phyloP scores from a whole-genome alignment of 2,888 invertebrate species.

The Melipona bicolor region DNA sequence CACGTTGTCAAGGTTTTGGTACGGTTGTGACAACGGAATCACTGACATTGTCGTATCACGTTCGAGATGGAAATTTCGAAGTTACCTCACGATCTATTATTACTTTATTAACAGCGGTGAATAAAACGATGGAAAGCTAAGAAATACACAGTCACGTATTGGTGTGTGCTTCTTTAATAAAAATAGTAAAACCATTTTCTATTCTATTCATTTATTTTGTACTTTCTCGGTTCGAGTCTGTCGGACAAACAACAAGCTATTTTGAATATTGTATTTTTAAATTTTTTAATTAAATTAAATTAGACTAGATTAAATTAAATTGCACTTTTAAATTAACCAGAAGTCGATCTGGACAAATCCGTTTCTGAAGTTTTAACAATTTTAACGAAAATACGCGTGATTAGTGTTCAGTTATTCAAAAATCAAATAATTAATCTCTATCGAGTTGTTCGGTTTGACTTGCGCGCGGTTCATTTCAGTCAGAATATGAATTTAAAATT shows the following conservation, averaged over 20 bases:
- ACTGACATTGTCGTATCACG: slow-evolving; percentile 35
- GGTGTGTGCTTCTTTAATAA: slow-evolving; percentile 35
- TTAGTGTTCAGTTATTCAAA: background rate
- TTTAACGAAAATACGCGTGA: background rate
- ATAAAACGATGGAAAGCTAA: background rate
- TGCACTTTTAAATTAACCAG: background rate
- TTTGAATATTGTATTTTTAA: background rate
- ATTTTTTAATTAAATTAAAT: too few species aligned
- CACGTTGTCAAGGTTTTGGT: slow-evolving; percentile 62
- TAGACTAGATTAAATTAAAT: too few species aligned
- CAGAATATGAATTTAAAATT: background rate
- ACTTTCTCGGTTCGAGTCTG: background rate
- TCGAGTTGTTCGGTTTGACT: background rate
- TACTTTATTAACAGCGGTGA: background rate
- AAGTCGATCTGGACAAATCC: background rate
- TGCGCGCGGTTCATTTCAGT: background rate
- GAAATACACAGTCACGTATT: background rate
- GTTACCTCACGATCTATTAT: background rate
- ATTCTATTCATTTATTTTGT: background rate
- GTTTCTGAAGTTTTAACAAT: background rate
- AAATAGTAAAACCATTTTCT: slow-evolving; percentile 32
- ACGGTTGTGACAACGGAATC: slow-evolving; percentile 41
- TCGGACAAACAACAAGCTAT: background rate
- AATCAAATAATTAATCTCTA: background rate
- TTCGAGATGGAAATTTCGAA: slow-evolving; percentile 10